Base-by-base conservation (phyloP, 2,888 invertebrate genomes). In the Diplazon laetatorius region DNA sequence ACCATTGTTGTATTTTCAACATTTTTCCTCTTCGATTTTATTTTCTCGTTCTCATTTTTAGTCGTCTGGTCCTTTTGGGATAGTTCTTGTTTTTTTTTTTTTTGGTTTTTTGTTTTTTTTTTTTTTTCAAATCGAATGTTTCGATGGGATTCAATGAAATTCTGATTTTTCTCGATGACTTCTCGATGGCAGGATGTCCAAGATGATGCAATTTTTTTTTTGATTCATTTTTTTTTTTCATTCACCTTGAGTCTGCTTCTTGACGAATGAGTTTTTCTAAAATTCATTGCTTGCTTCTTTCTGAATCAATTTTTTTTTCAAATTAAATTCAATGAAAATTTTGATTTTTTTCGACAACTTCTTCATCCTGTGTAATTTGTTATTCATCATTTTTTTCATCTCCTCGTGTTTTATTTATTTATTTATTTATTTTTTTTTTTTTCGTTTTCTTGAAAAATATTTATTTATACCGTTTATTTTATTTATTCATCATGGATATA, bases 1-100 rank as follows among this genome's bases (percentile, higher is more conserved):
- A n/a, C n/a, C n/a, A n/a, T n/a, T 48, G 18, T 18, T 16, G 60
- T 14, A 62, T 39, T 66, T 68, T 60, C 57, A n/a, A n/a, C n/a
- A 14, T 66, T 30, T 30, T 30, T 30, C 62, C 20, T 35, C n/a
- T 42, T 48, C 48, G 42, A n/a, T n/a, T 68, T 55, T 22, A 25
- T 57, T 44, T 55, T 22, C 14, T 18, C 35, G 12, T 30, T 44
- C 37, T n/a, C 44, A 22, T 44, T 20, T 46, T 20, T 20, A 70
- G 37, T 12, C 10, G 35, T 39, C 18, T 25, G 6, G 9, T 52
- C 39, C 18, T 37, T 66, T 66, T 52, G 37, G 9, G 10, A 37
- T n/a, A 12, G 10, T 37, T 6, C 20, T 20, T 20, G 25, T 22
- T 25, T n/a, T 25, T 12, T 48, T 48, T 3, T 8, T 16, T 18